Evolutionary conservation across 2,888 invertebrate species (phyloP).

Genomic region (Mylabris sibirica): DNA sequence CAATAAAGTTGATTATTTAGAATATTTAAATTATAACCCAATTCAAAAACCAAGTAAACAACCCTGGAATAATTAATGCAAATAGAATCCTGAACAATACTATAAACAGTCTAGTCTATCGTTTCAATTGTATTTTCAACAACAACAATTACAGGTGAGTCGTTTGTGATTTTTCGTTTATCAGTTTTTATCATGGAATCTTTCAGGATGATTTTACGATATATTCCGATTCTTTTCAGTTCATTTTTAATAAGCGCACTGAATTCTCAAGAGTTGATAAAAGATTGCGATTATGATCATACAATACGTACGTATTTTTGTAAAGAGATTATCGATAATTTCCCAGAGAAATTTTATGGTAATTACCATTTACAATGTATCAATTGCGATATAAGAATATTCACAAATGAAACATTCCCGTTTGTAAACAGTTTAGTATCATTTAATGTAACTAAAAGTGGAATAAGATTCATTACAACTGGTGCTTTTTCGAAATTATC

Average conservation of each 20-base stretch:
- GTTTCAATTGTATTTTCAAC: background rate
- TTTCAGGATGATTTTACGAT: background rate
- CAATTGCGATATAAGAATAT: constrained; percentile 49
- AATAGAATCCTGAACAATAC: constrained; percentile 13
- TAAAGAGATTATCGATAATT: constrained; percentile 44
- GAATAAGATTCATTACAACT: constrained; percentile 45
- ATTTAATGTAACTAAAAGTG: constrained; percentile 51
- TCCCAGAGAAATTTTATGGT: constrained; percentile 52
- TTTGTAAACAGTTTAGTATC: constrained; percentile 47
- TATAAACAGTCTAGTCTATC: background rate
- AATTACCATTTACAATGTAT: constrained; percentile 50
- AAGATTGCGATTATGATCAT: constrained; percentile 46
- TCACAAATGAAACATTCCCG: constrained; percentile 50
- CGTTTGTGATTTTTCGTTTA: background rate
- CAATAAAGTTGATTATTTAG: constrained; percentile 18
- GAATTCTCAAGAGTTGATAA: background rate
- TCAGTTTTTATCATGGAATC: background rate
- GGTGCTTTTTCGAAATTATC: constrained; percentile 49
- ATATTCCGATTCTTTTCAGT: background rate
- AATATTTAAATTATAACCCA: constrained; percentile 25
- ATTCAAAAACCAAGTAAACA: constrained; percentile 28
- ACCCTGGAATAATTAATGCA: constrained; percentile 20
- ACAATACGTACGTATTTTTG: constrained; percentile 47
- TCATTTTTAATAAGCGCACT: background rate
- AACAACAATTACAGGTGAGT: background rate